Base-by-base conservation (phyloP, 1,140 invertebrate species). In the Phenacoccus solenopsis region DNA sequence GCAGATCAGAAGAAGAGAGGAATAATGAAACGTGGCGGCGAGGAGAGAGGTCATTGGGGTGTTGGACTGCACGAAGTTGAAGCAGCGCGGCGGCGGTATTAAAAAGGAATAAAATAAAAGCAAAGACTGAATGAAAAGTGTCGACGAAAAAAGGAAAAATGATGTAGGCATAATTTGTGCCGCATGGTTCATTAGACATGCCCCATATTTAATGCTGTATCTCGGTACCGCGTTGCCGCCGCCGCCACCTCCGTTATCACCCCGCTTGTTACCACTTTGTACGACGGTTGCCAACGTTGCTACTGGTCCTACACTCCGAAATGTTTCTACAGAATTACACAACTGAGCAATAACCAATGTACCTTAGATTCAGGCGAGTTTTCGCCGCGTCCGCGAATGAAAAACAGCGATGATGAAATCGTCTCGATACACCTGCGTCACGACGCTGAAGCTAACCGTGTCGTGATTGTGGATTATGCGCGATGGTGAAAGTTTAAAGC, bases 181-280 rank as follows among this genome's bases (percentile, higher is more conserved):
- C 72, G 72, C 72, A 73, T 71, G 72, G 70, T 73, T 70, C 72
- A 73, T 73, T 73, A 71, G 72, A 67, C 64, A 70, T 73, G 72
- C 70, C 72, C 72, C 72, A 73, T 70, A 73, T 73, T 70, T 64
- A 64, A 64, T 27, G 59, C 25, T 20, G 59, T 64, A 27, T 64
- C 59, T 64, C 59, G 59, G 38, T 49, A 32, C 12, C 20, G 25
- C 22, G 20, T 20, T 16, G 59, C 59, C 21, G 20, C 59, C 59
- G 59, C 21, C 25, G 25, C 22, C 12, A 10, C 25, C 25, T 22
- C 13, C 21, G 10, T 22, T 25, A 20, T 16, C 3, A 20, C 59
- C 59, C 59, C 9, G n/a, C 32, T n/a, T n/a, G n/a, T 9, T 49
- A 3, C 38, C 5, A 16, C 38, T 49, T 49, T 49, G 38, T n/a